Evolutionary conservation across 2,888 invertebrate genomes (phyloP), one percentile per base, ranked within the genome.

Genomic region (Thecocarcelia acutangulata): DNA sequence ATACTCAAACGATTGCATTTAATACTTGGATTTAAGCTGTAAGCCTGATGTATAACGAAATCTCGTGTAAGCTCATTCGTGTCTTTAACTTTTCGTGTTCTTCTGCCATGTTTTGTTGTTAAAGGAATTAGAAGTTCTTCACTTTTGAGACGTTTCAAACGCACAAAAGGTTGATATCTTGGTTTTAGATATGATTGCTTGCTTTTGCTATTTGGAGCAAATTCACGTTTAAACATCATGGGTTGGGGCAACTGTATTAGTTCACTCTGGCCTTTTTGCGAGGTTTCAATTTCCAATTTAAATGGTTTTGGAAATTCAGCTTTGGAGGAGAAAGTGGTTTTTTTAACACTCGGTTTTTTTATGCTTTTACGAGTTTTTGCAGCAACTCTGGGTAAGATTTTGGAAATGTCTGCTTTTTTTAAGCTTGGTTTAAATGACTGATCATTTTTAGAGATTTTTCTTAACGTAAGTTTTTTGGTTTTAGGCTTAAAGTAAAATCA

Each of bases 141-240:
- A 19, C 63, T 63, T 24, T 78, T 74, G 24, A 83, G 61, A 48
- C 83, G 83, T 44, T 84, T 80, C 8, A 84, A 48, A 17, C 75
- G 72, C 37, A 84, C 72, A 19, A 2, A 42, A 0, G 83, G 83
- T 33, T 83, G 83, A 69, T 69, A 70, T 56, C 50, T 13, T 21
- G 52, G 42, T 9, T 37, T 70, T 3, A 37, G 11, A 64, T 70
- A 70, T 5, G 4, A 24, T 15, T 56, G 24, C 1, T 11, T 59
- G 33, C 66, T 66, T 28, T 54, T 70, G 3, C 44, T n/a, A 54
- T 48, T 50, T 70, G 15, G 15, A 9, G 15, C 9, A 4, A n/a
- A 42, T 52, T 82, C 78, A 4, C 2, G 24, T 74, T 82, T 82
- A 15, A 78, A 40, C 28, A 19, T 40, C 4, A 82, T 78, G 6